phyloP scores from a whole-genome alignment of 2,113 vertebrate species.

The Leucopternis melanops region DNA sequence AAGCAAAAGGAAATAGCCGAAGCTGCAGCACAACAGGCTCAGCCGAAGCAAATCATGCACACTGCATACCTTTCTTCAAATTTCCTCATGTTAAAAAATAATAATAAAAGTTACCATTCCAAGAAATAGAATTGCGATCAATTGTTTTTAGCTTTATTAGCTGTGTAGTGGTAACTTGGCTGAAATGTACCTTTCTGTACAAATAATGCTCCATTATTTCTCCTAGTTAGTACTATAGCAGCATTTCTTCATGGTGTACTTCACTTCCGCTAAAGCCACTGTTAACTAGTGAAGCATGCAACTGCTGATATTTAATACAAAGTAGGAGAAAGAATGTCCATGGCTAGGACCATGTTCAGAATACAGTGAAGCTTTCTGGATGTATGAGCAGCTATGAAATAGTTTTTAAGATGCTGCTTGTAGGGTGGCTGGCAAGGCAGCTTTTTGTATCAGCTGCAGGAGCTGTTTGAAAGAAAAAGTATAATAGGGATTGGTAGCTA shows the following conservation, averaged over 20 bases:
- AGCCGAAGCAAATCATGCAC: no score
- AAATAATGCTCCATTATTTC: background rate
- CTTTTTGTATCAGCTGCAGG: background rate
- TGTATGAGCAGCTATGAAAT: background rate
- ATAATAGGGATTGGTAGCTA: background rate
- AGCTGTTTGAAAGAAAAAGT: background rate
- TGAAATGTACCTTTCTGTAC: background rate
- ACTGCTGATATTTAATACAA: background rate
- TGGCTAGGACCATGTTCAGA: no score
- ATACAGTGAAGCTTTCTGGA: background rate
- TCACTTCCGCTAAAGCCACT: background rate
- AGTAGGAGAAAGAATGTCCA: background rate
- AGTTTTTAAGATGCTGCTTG: background rate
- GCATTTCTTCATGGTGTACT: background rate
- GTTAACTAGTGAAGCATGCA: background rate
- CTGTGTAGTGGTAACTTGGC: background rate
- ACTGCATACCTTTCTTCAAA: no score
- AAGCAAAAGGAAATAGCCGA: no score
- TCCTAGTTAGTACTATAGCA: background rate
- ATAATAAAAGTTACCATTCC: background rate
- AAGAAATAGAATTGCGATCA: background rate
- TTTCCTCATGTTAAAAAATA: background rate
- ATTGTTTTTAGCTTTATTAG: background rate
- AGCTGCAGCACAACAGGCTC: no score
- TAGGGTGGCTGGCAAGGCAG: background rate